A percentile compares a stretch with the other conserved stretches of the same genome.
Evolutionary conservation across 2,888 invertebrate genomes (phyloP).

Genomic region (Pheosia tremula): DNA sequence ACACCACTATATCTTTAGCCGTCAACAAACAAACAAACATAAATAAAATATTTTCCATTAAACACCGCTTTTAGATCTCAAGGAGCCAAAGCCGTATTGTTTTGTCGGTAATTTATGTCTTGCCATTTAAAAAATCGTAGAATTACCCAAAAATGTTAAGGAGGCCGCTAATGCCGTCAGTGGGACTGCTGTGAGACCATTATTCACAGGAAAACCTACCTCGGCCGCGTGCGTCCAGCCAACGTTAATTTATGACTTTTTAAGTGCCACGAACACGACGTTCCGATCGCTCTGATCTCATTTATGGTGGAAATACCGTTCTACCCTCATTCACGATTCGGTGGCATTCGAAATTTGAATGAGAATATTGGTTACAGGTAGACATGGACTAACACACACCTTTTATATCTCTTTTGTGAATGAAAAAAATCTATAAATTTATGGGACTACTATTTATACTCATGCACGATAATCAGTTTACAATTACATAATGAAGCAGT

Average conservation of each 20-base stretch:
- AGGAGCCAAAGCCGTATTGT: neutral
- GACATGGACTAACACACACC: neutral
- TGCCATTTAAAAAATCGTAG: conserved; percentile 6
- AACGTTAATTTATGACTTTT: conserved; percentile 71
- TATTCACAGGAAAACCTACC: conserved; percentile 59
- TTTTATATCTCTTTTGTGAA: neutral
- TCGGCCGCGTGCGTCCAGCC: conserved; percentile 51
- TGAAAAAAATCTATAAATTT: too few species aligned
- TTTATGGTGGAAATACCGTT: conserved; percentile 51
- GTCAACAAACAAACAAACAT: neutral
- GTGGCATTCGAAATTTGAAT: conserved; percentile 29
- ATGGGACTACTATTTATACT: too few species aligned
- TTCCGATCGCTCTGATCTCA: conserved; percentile 54
- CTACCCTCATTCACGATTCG: conserved; percentile 31
- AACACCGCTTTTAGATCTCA: neutral
- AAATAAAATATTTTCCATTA: neutral
- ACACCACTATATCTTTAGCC: neutral
- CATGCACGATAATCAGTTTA: too few species aligned
- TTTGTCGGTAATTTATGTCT: conserved; percentile 7
- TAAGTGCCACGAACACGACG: conserved; percentile 68
- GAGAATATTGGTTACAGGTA: conserved; percentile 17
- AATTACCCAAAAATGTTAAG: conserved; percentile 36
- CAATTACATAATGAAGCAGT: too few species aligned
- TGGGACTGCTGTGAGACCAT: conserved; percentile 51
- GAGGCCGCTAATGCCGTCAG: conserved; percentile 38